Evolutionary conservation across 2,797 vertebrate species (phyloP).

Genomic region (Leptoclinus maculatus): DNA sequence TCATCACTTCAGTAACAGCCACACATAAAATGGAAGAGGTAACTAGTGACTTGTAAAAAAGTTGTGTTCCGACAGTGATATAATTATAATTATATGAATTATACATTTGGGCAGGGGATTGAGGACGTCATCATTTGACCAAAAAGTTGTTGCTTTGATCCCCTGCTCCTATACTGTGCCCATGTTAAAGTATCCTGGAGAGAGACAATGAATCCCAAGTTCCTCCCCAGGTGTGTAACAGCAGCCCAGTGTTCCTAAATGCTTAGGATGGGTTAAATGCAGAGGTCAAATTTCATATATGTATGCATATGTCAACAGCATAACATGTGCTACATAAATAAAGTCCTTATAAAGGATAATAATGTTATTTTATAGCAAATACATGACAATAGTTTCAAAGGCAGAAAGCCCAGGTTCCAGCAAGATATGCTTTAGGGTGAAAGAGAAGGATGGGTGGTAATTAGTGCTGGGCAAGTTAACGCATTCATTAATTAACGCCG

Average conservation of each 20-base stretch:
- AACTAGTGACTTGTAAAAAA: slow-evolving; percentile 24
- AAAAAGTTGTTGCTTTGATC: background rate
- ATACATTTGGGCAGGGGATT: background rate
- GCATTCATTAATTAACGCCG: too few species aligned
- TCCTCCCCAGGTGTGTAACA: background rate
- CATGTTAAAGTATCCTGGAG: background rate
- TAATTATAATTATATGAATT: background rate
- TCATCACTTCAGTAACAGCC: slow-evolving; percentile 31
- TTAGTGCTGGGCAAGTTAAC: too few species aligned
- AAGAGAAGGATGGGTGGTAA: background rate
- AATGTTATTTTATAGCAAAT: background rate
- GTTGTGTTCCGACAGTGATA: slow-evolving; percentile 10
- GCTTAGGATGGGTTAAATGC: too few species aligned
- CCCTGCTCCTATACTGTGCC: background rate
- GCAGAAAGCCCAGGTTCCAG: background rate
- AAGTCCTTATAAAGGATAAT: background rate
- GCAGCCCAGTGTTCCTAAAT: too few species aligned
- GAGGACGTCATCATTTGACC: too few species aligned
- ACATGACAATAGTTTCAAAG: background rate
- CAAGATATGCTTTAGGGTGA: background rate
- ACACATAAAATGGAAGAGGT: slow-evolving; percentile 17
- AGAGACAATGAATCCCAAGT: background rate
- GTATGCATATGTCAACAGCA: background rate
- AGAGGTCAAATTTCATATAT: too few species aligned
- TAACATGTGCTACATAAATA: background rate